Evolutionary conservation across 2,888 invertebrate genomes (phyloP).

Genomic region (Palloptera scutellata): DNA sequence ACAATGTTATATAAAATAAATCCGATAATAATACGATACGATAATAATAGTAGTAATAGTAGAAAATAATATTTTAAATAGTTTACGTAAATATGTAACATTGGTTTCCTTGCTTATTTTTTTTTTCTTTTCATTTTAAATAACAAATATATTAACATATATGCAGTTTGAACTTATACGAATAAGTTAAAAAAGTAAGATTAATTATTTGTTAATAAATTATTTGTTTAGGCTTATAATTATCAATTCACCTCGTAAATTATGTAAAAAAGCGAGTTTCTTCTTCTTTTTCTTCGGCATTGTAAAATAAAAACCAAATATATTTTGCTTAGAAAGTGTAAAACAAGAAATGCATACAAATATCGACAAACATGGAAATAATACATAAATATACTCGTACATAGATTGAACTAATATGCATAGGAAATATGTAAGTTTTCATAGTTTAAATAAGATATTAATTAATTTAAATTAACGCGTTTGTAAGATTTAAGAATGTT

Average conservation of each 20-base stretch:
- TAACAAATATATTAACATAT: conserved; percentile 3
- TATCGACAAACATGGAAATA: background rate
- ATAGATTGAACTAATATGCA: background rate
- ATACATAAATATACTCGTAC: too few species aligned
- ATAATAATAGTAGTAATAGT: conserved; percentile 3
- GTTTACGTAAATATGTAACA: conserved; percentile 8
- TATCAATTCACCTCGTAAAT: background rate
- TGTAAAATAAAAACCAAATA: background rate
- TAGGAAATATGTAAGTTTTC: background rate
- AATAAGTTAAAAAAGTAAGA: background rate
- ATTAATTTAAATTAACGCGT: background rate
- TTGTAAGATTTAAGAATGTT: background rate
- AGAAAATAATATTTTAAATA: background rate
- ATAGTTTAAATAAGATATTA: background rate
- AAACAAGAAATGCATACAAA: too few species aligned
- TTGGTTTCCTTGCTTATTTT: background rate
- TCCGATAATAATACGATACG: conserved; percentile 14
- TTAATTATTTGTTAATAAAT: background rate
- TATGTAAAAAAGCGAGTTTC: background rate
- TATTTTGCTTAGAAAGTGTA: too few species aligned
- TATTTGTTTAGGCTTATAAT: background rate
- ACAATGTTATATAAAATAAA: background rate
- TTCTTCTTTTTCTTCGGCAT: background rate
- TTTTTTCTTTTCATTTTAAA: background rate
- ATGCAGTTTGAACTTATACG: background rate